phyloP scores from a whole-genome alignment of 2,113 vertebrate genomes.

The Vombatus ursinus region DNA sequence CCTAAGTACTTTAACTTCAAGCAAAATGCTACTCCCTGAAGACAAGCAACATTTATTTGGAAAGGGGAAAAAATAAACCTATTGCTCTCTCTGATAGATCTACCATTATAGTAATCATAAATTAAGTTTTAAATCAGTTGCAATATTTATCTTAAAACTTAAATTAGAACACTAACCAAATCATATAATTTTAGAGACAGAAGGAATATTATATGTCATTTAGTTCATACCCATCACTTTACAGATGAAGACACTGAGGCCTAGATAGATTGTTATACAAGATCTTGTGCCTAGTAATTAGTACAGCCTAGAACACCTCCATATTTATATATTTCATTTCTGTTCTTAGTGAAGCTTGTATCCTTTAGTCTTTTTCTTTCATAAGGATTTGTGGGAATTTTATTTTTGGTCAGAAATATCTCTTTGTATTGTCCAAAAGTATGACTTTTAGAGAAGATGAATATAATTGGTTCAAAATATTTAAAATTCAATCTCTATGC shows the following conservation, averaged over 20 bases:
- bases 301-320: not conserved
- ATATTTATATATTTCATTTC: not conserved
- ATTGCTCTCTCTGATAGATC: not conserved
- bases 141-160: not conserved
- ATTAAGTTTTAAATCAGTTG: slow-evolving; percentile 6
- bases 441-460: not conserved
- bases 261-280: not conserved
- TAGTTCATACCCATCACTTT: not conserved
- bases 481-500: not conserved
- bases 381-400: not conserved
- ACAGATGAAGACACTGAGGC: not conserved
- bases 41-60: not conserved
- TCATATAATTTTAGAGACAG: not conserved
- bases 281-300: not conserved
- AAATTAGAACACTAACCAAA: not conserved
- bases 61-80: not conserved
- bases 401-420: not conserved
- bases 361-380: not conserved
- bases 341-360: not conserved
- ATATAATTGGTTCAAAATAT: not conserved
- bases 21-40: not conserved
- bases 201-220: not conserved
- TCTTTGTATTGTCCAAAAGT: not conserved
- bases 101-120: not conserved
- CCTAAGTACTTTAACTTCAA: not conserved